Evolutionary conservation across 2,888 invertebrate genomes (phyloP), one percentile per base, ranked within the genome.

Genomic region (Furcula furcula): DNA sequence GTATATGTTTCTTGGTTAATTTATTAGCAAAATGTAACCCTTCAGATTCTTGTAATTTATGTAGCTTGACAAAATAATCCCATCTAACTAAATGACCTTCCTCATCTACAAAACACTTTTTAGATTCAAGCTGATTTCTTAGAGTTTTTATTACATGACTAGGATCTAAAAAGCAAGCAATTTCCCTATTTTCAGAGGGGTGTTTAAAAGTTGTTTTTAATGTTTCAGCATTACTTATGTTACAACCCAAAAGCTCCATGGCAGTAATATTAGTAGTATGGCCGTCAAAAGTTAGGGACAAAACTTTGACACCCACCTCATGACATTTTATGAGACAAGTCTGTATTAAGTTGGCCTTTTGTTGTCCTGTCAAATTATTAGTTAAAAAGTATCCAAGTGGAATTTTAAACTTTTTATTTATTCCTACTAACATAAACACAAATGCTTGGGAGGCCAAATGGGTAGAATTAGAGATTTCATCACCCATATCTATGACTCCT

Each of bases 381-480:
- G 55, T 44, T 18, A 66, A 46, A 42, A 65, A 67, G 38, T 66
- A 65, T 1, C 41, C 58, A 2, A 65, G 30, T 4, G 65, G 62
- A 16, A 68, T 40, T 41, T 65, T 64, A 61, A 59, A 67, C 5
- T 23, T 7, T 23, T 49, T 36, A 29, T 44, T 44, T 9, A 49
- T 19, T 4, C 16, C 40, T 2, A 45, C 47, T 1, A 51, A 29
- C 9, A 55, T 9, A 22, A 49, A 41, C 2, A 46, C 40, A 32
- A 39, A 47, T n/a, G 36, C 49, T 16, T 46, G 22, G 11, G 37
- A 29, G 6, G 42, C 43, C 18, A 30, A 37, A 2, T 20, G 13
- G 4, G 21, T 35, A 5, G 9, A 20, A 12, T 33, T 23, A n/a
- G 30, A 19, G 20, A 2, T 10, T 3, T 9, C 10, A 10, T 11